Percentiles rank a stretch among this genome's conserved stretches.
Evolutionary conservation across 2,113 vertebrate genomes (phyloP).

Genomic region (Chelonoidis abingdonii): DNA sequence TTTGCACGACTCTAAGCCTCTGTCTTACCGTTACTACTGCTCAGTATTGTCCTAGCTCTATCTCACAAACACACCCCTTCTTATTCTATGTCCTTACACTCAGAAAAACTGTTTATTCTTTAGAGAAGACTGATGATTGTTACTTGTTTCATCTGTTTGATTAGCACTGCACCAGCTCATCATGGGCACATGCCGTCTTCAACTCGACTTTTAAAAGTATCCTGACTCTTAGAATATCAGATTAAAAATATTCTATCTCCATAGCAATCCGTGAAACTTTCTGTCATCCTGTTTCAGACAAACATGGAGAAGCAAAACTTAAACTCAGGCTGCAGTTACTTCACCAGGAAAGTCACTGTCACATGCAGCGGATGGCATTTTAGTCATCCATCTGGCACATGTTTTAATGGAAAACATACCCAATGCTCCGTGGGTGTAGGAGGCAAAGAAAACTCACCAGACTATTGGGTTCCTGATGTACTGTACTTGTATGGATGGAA

Average conservation of each 20-base stretch:
- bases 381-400: background rate
- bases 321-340: background rate
- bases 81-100: conserved; percentile 23
- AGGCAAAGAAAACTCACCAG: background rate
- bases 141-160: conserved; percentile 45
- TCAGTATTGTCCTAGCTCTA: background rate
- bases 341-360: background rate
- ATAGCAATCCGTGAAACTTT: conserved; percentile 29
- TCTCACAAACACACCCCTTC: background rate
- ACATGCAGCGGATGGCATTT: background rate
- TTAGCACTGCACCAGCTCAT: conserved; percentile 32
- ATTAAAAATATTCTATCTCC: conserved; percentile 1
- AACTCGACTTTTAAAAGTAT: conserved; percentile 51
- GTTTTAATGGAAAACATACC: background rate
- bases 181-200: conserved; percentile 27
- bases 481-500: background rate
- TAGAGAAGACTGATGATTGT: conserved; percentile 30
- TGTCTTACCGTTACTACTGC: conserved; percentile 2
- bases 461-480: background rate
- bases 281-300: background rate
- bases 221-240: conserved; percentile 39
- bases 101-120: conserved; percentile 50
- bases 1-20: background rate
- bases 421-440: rapidly evolving
- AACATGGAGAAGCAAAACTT: background rate